Evolutionary conservation across 2,113 vertebrate species (phyloP).

Genomic region (Cinclus cinclus): DNA sequence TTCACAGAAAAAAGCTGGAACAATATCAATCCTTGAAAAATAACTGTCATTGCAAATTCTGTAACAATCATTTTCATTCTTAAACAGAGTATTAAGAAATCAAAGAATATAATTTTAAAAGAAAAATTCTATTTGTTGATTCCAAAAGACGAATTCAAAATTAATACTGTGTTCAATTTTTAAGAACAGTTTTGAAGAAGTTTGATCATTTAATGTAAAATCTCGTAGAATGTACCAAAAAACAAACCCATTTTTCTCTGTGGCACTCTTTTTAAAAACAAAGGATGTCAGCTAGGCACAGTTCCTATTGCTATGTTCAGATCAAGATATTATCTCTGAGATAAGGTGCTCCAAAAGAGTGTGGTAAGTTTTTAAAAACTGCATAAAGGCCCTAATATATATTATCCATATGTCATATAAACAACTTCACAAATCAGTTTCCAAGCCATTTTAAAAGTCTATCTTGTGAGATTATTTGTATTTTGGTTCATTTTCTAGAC

Average conservation of each 20-base stretch:
- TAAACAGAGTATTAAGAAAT: neutral
- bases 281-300: neutral
- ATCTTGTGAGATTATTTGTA: neutral
- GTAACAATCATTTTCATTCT: neutral
- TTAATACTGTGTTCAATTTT: neutral
- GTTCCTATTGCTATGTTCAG: neutral
- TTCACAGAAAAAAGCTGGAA: neutral
- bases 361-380: neutral
- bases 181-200: neutral
- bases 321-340: neutral
- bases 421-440: neutral
- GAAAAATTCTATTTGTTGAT: neutral
- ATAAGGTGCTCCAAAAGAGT: neutral
- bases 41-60: neutral
- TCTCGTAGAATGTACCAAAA: neutral
- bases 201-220: neutral
- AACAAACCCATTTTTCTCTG: neutral
- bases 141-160: neutral
- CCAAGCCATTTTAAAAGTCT: neutral
- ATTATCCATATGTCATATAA: neutral
- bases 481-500: neutral
- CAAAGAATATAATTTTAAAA: neutral
- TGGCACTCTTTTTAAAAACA: neutral
- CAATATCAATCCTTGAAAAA: neutral
- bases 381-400: neutral